Percentiles rank a stretch among this genome's conserved stretches.
These are phyloP conservation scores for Drosophila busckii DNA, from an alignment of 1,140 invertebrate genomes.

Conservation along the genomic window DNA sequence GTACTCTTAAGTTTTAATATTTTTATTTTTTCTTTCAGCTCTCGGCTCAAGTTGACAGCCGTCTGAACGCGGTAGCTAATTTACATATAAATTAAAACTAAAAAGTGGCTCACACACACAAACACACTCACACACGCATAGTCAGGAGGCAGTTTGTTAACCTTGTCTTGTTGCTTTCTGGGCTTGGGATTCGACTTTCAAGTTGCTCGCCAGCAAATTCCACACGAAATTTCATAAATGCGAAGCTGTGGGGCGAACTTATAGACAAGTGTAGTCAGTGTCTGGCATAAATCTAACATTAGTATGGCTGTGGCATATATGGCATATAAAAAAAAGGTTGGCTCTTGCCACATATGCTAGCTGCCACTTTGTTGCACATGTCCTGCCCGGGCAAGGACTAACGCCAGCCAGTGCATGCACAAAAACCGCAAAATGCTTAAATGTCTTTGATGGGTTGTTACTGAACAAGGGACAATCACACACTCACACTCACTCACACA, in stretches of 20 bases:
- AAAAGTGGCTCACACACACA: constrained; percentile 34
- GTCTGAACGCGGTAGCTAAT: constrained; percentile 37
- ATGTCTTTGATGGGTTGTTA: constrained; percentile 66
- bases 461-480: constrained; percentile 6
- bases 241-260: constrained; percentile 18
- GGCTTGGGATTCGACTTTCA: constrained; percentile 33
- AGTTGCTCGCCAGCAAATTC: constrained; percentile 50
- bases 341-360: constrained; percentile 20
- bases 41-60: constrained; percentile 9
- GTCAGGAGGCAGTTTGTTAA: constrained; percentile 49
- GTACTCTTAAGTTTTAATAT: constrained; percentile 46
- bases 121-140: constrained; percentile 16
- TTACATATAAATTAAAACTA: constrained; percentile 76
- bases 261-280: too few relatives aligned
- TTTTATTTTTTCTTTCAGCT: constrained; percentile 34
- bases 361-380: constrained; percentile 57
- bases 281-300: constrained; percentile 40
- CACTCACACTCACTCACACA: constrained; percentile 1
- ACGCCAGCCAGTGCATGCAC: constrained; percentile 29
- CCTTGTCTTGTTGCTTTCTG: constrained; percentile 33
- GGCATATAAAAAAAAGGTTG: constrained; percentile 10
- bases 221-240: constrained; percentile 68
- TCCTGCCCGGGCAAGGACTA: constrained; percentile 29
- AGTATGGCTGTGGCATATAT: constrained; percentile 11
- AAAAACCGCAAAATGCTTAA: constrained; percentile 71